phyloP scores from a whole-genome alignment of 2,888 invertebrate genomes.

The Pomacea canaliculata region DNA sequence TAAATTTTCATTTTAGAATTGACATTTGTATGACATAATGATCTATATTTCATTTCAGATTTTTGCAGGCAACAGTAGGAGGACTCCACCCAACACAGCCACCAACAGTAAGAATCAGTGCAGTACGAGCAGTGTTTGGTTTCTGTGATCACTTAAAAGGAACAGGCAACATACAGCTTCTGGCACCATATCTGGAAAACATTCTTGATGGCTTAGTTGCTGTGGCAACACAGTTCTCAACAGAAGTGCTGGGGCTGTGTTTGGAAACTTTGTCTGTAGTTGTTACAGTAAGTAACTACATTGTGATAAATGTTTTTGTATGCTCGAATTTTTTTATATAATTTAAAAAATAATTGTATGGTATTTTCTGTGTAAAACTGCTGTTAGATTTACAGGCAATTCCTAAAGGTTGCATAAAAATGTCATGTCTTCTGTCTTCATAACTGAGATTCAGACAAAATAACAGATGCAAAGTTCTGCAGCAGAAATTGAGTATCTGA shows the following conservation, averaged over 20 bases:
- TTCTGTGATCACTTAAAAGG: conserved; percentile 74
- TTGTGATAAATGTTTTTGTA: too few species aligned
- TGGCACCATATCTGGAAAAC: conserved; percentile 71
- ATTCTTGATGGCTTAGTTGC: conserved; percentile 74
- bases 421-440: too few species aligned
- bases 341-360: too few species aligned
- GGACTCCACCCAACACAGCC: conserved; percentile 74
- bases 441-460: too few species aligned
- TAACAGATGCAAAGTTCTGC: too few species aligned
- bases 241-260: conserved; percentile 73
- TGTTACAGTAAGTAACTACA: conserved; percentile 70
- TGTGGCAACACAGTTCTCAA: conserved; percentile 73
- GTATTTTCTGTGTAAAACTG: too few species aligned
- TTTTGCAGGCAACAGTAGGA: conserved; percentile 74
- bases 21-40: too few species aligned
- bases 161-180: conserved; percentile 69
- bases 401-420: too few species aligned
- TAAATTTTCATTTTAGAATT: too few species aligned
- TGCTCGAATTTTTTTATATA: too few species aligned
- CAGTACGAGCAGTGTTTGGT: conserved; percentile 72
- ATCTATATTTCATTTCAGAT: conserved; percentile 53
- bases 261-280: conserved; percentile 74
- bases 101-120: conserved; percentile 74
- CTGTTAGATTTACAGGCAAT: too few species aligned
- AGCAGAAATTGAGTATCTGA: too few species aligned